Evolutionary conservation across 2,888 invertebrate species (phyloP).

Genomic region (Meiosimyza decipiens): DNA sequence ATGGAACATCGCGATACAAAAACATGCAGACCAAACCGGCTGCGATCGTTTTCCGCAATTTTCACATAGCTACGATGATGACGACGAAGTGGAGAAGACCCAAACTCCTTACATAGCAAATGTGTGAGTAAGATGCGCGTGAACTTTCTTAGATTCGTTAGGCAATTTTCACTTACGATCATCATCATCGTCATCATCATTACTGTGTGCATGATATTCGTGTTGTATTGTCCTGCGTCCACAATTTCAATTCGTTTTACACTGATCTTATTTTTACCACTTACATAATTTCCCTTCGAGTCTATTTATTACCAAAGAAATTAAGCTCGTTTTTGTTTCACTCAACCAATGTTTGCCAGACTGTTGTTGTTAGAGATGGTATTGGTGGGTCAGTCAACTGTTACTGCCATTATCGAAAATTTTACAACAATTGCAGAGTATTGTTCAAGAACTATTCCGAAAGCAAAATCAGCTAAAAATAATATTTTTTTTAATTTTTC

Average conservation of each 20-base stretch:
- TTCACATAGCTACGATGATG: conserved; percentile 46
- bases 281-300: too few relatives aligned
- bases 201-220: background rate
- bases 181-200: background rate
- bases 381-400: too few relatives aligned
- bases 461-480: too few relatives aligned
- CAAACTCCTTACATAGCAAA: background rate
- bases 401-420: too few relatives aligned
- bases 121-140: conserved; percentile 29
- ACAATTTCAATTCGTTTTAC: background rate
- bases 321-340: too few relatives aligned
- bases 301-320: too few relatives aligned
- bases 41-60: conserved; percentile 44
- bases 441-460: too few relatives aligned
- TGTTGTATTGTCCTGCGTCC: conserved; percentile 5
- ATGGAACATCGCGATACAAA: conserved; percentile 26
- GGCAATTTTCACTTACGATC: conserved; percentile 34
- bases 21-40: conserved; percentile 16
- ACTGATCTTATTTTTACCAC: too few relatives aligned
- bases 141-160: conserved; percentile 29
- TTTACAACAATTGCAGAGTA: too few relatives aligned
- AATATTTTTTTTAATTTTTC: too few relatives aligned
- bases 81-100: conserved; percentile 7
- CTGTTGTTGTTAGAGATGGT: too few relatives aligned
- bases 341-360: too few relatives aligned